Conservation (phyloP, 1,140 invertebrate species). For the Spodoptera frugiperda region DNA sequence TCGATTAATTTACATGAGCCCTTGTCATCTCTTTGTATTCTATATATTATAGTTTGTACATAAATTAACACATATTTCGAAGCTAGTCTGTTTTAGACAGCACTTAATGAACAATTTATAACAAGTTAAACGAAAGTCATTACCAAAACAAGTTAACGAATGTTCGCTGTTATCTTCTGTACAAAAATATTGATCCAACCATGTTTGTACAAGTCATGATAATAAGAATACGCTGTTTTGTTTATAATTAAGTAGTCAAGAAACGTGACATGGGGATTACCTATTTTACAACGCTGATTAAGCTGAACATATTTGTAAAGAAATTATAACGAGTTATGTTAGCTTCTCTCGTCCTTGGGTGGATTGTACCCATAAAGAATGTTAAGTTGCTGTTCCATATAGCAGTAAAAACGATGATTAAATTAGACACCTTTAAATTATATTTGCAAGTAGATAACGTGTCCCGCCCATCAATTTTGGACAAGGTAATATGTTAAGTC, state of each 20-base stretch:
- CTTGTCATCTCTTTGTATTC: neutral
- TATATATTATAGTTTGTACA: neutral
- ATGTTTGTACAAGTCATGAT: constrained; percentile 55
- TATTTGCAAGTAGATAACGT: neutral
- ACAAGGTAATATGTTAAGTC: neutral
- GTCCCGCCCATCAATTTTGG: neutral
- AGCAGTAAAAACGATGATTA: neutral
- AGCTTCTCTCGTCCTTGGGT: constrained; percentile 3
- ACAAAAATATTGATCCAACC: constrained; percentile 61
- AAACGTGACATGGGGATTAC: constrained; percentile 38
- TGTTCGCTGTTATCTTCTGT: neutral
- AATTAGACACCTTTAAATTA: no score
- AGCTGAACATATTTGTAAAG: constrained; percentile 1
- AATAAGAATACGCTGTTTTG: constrained; percentile 25
- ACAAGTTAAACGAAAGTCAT: constrained; percentile 15
- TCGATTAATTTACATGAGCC: neutral
- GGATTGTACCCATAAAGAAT: neutral
- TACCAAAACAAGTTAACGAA: constrained; percentile 17
- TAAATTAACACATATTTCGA: no score
- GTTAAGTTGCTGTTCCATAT: neutral
- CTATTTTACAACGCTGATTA: constrained; percentile 26
- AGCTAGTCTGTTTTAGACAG: neutral
- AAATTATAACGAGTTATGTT: constrained; percentile 13
- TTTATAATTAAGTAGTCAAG: constrained; percentile 44
- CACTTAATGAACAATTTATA: neutral